Base-by-base conservation (phyloP, 2,113 vertebrate species). In the Rissa tridactyla region DNA sequence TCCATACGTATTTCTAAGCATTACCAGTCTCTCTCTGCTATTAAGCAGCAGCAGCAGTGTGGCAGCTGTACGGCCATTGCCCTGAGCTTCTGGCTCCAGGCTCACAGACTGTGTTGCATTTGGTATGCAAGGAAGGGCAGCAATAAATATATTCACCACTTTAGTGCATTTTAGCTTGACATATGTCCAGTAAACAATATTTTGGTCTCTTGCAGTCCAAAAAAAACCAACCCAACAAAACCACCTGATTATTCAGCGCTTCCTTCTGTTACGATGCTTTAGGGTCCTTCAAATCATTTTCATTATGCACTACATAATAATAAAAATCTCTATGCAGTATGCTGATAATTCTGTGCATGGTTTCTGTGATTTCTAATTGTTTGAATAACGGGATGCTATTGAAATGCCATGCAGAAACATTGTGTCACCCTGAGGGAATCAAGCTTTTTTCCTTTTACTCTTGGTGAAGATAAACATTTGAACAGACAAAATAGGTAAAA, bases 201-300 rank as follows among this genome's bases (percentile, higher is more conserved):
- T 94, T 93, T 90, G 79, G 57, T 95, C 90, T 90, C 61, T 72
- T 49, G 68, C 78, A 94, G 84, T 86, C 64, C 72, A 82, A 88
- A 96, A 71, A 92, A 87, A 82, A 13, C 42, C 42, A 42, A 11
- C 30, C 15, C 42, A 76, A 94, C 30, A 65, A 40, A 94, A 71
- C 36, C 90, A 86, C 89, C 77, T 88, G 94, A 97, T 96, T 97
- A 94, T 89, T 95, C 86, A 87, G 70, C 1, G 2, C 94, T 96
- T 96, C 87, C 90, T 96, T 89, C 86, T 82, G 80, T 87, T 97
- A 85, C 52, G 80, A 91, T 92, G 91, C 72, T 94, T 95, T 82
- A 94, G 95, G 86, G 70, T 84, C 96, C 97, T 97, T 96, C 96
- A 97, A 97, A 97, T 97, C 87, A 93, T 97, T 97, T 95, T 97